Evolutionary conservation across 2,797 vertebrate genomes (phyloP), one percentile per base, ranked within the genome.

Genomic region (Helicolenus hilgendorfi): DNA sequence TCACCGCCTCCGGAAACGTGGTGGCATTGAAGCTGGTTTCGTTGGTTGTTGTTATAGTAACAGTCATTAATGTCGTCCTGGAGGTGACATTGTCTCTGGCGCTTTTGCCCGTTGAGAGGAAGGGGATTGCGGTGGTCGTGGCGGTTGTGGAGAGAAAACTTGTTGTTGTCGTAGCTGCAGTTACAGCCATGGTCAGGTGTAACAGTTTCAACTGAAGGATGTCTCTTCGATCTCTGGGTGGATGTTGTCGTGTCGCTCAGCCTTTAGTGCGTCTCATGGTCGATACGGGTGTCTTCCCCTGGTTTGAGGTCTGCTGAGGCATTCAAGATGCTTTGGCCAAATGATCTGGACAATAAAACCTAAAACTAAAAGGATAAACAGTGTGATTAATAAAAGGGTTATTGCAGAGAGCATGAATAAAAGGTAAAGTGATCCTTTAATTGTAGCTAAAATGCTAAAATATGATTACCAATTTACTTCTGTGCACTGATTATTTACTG

Each of bases 21-120:
- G 98, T 99, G 95, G 97, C 95, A 74, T 99, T 99, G 95, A 98
- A 97, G 76, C 91, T 90, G 27, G 97, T 97, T 90, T 97, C 98
- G 31, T 98, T 49, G 41, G 41, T 98, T 33, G 97, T 94, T 41
- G 97, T 97, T 83, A 96, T 84, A 6, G 96, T 96, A 73, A 97
- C 90, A 85, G 97, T 95, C 92, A 94, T 96, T 81, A 96, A 78
- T 2, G 92, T 95, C 62, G 89, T 92, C 79, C 87, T 94, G 72
- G 89, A 92, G 33, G 95, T 96, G 89, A 89, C 35, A 74, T 96
- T 96, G 79, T 96, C 95, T 82, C 88, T 94, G 79, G 78, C 59
- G 10, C 85, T 78, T 5, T 86, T 88, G 77, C 91, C 72, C 14
- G 90, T 91, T 0, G 94, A 87, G 81, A 96, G 77, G 78, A 95